These are phyloP conservation scores for Lasioglossum vierecki DNA, from an alignment of 2,888 invertebrate species.

Conservation along the genomic window DNA sequence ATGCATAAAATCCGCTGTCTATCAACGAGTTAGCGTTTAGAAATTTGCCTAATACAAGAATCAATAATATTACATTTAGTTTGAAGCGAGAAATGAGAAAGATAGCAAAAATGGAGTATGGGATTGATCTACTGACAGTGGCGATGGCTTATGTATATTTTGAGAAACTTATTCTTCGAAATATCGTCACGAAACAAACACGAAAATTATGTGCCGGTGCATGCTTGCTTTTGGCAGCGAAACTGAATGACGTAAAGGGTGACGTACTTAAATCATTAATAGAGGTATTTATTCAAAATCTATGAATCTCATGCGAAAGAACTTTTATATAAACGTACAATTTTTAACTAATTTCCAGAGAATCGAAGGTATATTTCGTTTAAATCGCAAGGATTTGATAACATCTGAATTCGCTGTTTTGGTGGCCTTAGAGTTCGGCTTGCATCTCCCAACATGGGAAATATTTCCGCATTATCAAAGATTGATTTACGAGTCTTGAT, in stretches of 20 bases:
- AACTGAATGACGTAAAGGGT: slow-evolving; percentile 98
- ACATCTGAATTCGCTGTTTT: slow-evolving; percentile 97
- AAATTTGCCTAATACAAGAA: slow-evolving; percentile 10
- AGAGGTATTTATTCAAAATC: slow-evolving; percentile 87
- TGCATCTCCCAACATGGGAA: slow-evolving; percentile 96
- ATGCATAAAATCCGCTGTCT: too few relatives aligned
- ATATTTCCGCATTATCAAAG: slow-evolving; percentile 98
- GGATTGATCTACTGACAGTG: slow-evolving; percentile 94
- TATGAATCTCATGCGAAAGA: slow-evolving; percentile 4
- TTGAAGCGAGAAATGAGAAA: slow-evolving; percentile 98
- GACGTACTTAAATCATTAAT: slow-evolving; percentile 93
- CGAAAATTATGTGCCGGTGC: slow-evolving; percentile 98
- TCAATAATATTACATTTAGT: slow-evolving; percentile 82
- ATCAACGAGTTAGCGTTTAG: neutral
- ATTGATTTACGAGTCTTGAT: slow-evolving; percentile 96
- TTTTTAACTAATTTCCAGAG: slow-evolving; percentile 86
- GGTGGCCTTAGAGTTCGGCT: slow-evolving; percentile 96
- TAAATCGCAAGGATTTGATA: slow-evolving; percentile 95
- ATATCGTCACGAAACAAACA: slow-evolving; percentile 97
- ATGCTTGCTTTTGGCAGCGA: slow-evolving; percentile 96
- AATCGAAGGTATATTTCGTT: slow-evolving; percentile 94
- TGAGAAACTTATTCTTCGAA: slow-evolving; percentile 96
- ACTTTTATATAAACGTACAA: slow-evolving; percentile 9
- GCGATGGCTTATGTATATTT: slow-evolving; percentile 99
- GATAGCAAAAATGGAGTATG: slow-evolving; percentile 93